A percentile compares a stretch with the other conserved stretches of the same genome.
These are phyloP conservation scores for Lacerta bilineata DNA, from an alignment of 2,797 vertebrate species.

Conservation along the genomic window DNA sequence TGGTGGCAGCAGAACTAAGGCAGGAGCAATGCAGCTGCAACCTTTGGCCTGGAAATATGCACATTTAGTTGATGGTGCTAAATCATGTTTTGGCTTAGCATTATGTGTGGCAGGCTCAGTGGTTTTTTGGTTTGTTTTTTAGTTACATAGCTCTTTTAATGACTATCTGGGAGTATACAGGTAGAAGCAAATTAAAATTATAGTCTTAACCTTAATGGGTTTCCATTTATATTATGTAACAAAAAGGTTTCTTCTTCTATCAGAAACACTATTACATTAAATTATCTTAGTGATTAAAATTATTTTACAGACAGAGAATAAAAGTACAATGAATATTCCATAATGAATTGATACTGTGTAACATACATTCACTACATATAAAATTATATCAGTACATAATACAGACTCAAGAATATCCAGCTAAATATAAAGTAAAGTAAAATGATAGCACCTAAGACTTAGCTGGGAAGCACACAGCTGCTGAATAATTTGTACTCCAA, in stretches of 20 bases:
- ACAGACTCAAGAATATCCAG: not conserved
- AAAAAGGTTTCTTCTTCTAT: not conserved
- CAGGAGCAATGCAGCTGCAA: no score
- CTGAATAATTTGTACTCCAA: slow-evolving; percentile 69
- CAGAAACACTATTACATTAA: not conserved
- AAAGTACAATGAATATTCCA: not conserved
- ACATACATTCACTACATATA: not conserved
- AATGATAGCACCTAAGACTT: slow-evolving; percentile 46
- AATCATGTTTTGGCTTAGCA: no score
- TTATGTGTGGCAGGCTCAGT: no score
- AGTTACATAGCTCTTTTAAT: no score
- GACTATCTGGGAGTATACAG: not conserved
- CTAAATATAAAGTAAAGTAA: not conserved
- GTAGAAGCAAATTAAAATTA: not conserved
- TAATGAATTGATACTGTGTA: not conserved
- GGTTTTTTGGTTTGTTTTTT: no score
- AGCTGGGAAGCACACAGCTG: slow-evolving; percentile 82
- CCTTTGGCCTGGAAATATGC: no score
- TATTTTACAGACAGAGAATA: not conserved
- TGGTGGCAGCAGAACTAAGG: no score
- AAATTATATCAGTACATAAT: slow-evolving; percentile 3
- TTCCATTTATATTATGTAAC: not conserved
- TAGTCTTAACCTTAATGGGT: not conserved
- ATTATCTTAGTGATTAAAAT: not conserved
- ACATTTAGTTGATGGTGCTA: no score